These are phyloP conservation scores for Auanema sp. DNA, from an alignment of 2,888 invertebrate genomes.

Conservation along the genomic window DNA sequence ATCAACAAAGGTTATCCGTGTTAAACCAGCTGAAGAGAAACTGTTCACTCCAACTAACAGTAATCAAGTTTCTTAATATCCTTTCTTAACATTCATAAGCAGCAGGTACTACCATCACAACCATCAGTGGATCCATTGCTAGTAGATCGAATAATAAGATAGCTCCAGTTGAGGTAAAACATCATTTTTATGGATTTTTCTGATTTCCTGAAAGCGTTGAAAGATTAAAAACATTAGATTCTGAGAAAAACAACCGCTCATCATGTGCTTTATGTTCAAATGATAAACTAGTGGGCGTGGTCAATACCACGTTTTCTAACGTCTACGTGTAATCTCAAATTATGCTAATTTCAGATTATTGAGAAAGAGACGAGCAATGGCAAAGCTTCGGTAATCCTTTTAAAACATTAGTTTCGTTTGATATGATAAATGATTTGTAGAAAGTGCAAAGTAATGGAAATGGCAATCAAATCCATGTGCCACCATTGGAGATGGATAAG, in stretches of 20 bases:
- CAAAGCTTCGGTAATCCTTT: neutral
- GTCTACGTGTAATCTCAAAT: neutral
- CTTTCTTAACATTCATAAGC: neutral
- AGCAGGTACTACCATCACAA: constrained; percentile 1
- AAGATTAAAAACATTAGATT: too few relatives aligned
- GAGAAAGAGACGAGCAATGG: neutral
- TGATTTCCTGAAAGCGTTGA: neutral
- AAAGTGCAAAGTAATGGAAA: constrained; percentile 9
- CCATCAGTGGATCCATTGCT: neutral
- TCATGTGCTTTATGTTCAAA: too few relatives aligned
- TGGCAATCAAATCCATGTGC: constrained; percentile 8
- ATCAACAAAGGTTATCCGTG: neutral
- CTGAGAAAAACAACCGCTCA: too few relatives aligned
- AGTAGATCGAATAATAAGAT: too few relatives aligned
- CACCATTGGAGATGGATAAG: constrained; percentile 20
- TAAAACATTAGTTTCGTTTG: too few relatives aligned
- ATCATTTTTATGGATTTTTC: constrained; percentile 5
- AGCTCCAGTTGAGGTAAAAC: too few relatives aligned
- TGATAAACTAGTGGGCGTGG: too few relatives aligned
- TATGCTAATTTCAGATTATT: neutral
- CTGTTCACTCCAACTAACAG: constrained; percentile 2
- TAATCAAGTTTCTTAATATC: neutral
- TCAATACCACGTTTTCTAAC: too few relatives aligned
- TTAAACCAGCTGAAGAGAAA: constrained; percentile 16
- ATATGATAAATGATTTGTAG: neutral